A percentile compares a stretch with the other conserved stretches of the same genome.
Conservation (phyloP, 2,888 invertebrate genomes). For the Lepidocyrtinus sp. region DNA sequence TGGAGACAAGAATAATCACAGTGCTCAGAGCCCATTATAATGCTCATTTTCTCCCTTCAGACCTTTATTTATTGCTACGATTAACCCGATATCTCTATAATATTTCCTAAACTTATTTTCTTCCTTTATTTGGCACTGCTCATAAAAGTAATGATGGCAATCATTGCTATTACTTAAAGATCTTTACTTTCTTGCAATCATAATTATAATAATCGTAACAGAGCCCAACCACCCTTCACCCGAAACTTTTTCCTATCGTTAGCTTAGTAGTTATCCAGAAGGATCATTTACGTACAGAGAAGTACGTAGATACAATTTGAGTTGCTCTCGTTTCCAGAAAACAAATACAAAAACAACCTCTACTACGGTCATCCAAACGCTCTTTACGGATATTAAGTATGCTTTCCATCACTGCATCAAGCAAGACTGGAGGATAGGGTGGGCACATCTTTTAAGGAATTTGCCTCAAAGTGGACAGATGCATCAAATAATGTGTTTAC, state of each 20-base stretch:
- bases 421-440: no score
- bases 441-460: conserved; percentile 25
- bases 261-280: no score
- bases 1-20: conserved; percentile 52
- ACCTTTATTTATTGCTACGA: conserved; percentile 43
- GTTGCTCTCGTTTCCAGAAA: no score
- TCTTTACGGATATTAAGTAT: no score
- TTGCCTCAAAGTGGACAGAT: conserved; percentile 41
- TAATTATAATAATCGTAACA: conserved; percentile 35
- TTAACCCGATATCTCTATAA: conserved; percentile 44
- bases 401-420: no score
- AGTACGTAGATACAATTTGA: no score
- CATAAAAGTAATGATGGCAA: conserved; percentile 53
- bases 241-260: no score
- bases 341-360: no score
- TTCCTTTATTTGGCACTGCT: conserved; percentile 27
- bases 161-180: conserved; percentile 49
- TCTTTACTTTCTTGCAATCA: conserved; percentile 38
- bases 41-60: not conserved
- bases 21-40: conserved; percentile 27
- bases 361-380: no score
- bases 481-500: conserved; percentile 29
- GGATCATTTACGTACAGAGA: no score
- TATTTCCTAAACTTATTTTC: conserved; percentile 41
- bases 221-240: no score